Evolutionary conservation across 2,888 invertebrate genomes (phyloP), one percentile per base, ranked within the genome.

Genomic region (Cataglyphis altisquamis): DNA sequence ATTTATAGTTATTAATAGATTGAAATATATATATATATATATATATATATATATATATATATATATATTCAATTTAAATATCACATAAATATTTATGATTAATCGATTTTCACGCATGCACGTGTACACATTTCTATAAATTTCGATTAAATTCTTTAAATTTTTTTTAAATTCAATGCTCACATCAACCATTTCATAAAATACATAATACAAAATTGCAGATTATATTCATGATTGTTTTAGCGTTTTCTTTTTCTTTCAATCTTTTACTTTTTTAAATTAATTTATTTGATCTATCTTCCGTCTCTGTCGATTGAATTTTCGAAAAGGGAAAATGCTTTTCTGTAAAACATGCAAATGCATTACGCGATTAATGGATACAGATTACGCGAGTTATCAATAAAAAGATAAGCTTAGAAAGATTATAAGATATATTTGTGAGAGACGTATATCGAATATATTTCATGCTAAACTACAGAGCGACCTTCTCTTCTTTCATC

Each of bases 401-500:
- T 18, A 57, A 72, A 68, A 72, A 45, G 32, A 60, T 45, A 41
- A 41, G 25, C 60, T 32, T 25, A 18, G 60, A 60, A 32, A 29
- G 29, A 29, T 29, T 29, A 29, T 45, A 25, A 62, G 45, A 36
- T n/a, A 67, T 12, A 52, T 63, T 70, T 29, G 45, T 25, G 45
- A 55, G 41, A 60, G 45, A 60, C 18, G 60, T 36, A 80, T 60
- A 57, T 45, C 45, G 72, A 80, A 72, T 80, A 78, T 72, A 80
- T 85, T 88, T 86, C 73, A 68, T 77, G 63, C 64, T 70, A 36
- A 68, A 83, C 83, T 64, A 57, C 72, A 75, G 63, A 73, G 45
- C 78, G 85, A 74, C 84, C 86, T 88, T 82, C 67, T 66, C 48
- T 67, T 75, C 66, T 70, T 62, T 48, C 63, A 78, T 62, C 41